Evolutionary conservation across 2,113 vertebrate genomes (phyloP), one percentile per base, ranked within the genome.

Genomic region (Crotalus tigris): DNA sequence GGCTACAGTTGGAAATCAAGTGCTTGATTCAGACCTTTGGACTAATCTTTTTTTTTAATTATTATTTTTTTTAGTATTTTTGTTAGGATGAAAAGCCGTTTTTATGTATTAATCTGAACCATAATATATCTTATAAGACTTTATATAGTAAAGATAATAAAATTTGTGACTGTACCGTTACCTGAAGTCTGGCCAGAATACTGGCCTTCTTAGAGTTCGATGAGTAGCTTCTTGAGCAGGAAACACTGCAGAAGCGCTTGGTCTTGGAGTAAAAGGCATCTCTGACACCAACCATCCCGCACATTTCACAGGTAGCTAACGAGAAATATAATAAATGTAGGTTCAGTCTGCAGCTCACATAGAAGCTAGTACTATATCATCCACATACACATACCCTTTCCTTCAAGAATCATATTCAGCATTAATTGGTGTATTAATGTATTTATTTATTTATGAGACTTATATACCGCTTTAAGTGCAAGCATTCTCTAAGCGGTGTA

Each of bases 131-230:
- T 19, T 90, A 46, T 11, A 64, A 29, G 33, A 89, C 53, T 90
- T 4, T 92, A 33, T 1, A 92, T 29, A 90, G 29, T 93, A 96
- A 96, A 46, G 61, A 95, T 55, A 95, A 94, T 97, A 97, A 96
- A 96, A 97, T 2, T 44, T 92, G 97, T 97, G 97, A 97, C 95
- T 97, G 97, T 97, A 97, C 94, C 95, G 94, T 97, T 98, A 99
- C 99, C 99, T 99, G 99, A 98, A 99, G 99, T 97, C 99, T 98
- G 96, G 99, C 99, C 98, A 99, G 97, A 98, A 99, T 99, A 98
- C 99, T 99, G 96, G 99, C 99, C 98, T 99, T 99, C 98, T 99
- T 99, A 93, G 99, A 99, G 97, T 99, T 99, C 23, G 99, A 99
- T 4, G 99, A 99, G 64, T 99, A 99, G 96, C 99, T 99, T 97